Evolutionary conservation across 2,888 invertebrate genomes (phyloP).

Genomic region (Sesia apiformis): DNA sequence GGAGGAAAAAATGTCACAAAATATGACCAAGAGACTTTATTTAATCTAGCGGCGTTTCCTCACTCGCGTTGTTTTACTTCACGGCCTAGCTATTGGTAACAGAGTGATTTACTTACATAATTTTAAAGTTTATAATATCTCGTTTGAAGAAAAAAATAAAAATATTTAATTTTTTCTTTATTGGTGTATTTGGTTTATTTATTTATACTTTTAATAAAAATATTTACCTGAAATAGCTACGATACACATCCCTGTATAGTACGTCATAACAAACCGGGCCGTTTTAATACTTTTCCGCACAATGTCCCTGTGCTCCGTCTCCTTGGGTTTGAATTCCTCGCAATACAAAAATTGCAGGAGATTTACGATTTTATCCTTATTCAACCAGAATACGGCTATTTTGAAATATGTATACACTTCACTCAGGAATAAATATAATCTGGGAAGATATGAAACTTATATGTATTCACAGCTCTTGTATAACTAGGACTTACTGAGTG

Average conservation of each 20-base stretch:
- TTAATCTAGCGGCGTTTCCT: too few relatives aligned
- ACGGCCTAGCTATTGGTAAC: too few relatives aligned
- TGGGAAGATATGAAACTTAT: conserved; percentile 25
- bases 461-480: not conserved
- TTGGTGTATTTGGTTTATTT: too few relatives aligned
- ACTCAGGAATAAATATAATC: conserved; percentile 63
- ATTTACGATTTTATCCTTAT: conserved; percentile 48
- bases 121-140: too few relatives aligned
- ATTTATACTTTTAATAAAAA: not conserved
- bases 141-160: not conserved
- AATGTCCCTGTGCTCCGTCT: conserved; percentile 49
- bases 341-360: conserved; percentile 52
- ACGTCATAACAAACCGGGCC: conserved; percentile 58
- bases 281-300: conserved; percentile 49
- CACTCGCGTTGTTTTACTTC: too few relatives aligned
- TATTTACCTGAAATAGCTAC: conserved; percentile 58
- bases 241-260: conserved; percentile 60
- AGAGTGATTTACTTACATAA: too few relatives aligned
- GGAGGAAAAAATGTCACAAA: too few relatives aligned
- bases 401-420: conserved; percentile 70
- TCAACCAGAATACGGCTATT: conserved; percentile 58
- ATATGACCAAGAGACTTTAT: too few relatives aligned
- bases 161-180: too few relatives aligned
- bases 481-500: too few relatives aligned
- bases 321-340: conserved; percentile 52